Base-by-base conservation (phyloP, 2,797 vertebrate genomes). In the Valencia hispanica region DNA sequence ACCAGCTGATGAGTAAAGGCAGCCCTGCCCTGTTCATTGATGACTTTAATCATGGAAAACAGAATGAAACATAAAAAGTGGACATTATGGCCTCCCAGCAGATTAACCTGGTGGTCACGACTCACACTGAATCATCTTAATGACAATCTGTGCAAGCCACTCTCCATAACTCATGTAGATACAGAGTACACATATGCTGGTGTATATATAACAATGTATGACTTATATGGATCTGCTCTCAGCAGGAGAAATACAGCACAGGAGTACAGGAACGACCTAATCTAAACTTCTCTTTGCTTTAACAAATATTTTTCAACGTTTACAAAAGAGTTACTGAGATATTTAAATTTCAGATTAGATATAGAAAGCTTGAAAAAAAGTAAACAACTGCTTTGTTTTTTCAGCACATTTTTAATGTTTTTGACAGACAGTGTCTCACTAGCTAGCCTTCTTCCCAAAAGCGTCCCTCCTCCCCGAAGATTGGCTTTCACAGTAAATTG, bases 1-100 rank as follows among this genome's bases (percentile, higher is more conserved):
- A 79, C 80, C 82, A 85, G 88, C 80, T 77, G 63, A 89, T 87
- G 80, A 61, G 86, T 51, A 17, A 34, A 1, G 55, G 73, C 71
- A 15, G 80, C 78, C 82, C 74, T 12, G 63, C 84, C 88, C 82
- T 75, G 65, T 32, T 85, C 85, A 76, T 68, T 36, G 34, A 39
- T 39, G 48, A 51, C 20, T 51, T 18, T 51, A 51, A 51, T 51
- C 14, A 22, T 65, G 9, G 17, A 65, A 11, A 65, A 27, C 32
- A 63, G 30, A 22, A 34, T 20, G 15, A 59, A 32, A 32, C 32
- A 32, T 59, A 63, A 36, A 63, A 63, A 4, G 18, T 18, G 8
- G 20, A 63, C 17, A 63, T 36, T 36, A 12, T 36, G 59, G 22
- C 45, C 1, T 36, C 36, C 32, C 36, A 8, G 14, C 27, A 30